Percentiles rank a stretch among this genome's conserved stretches.
Conservation (phyloP, 1,140 invertebrate species). For the Pseudomyrmex sp. region DNA sequence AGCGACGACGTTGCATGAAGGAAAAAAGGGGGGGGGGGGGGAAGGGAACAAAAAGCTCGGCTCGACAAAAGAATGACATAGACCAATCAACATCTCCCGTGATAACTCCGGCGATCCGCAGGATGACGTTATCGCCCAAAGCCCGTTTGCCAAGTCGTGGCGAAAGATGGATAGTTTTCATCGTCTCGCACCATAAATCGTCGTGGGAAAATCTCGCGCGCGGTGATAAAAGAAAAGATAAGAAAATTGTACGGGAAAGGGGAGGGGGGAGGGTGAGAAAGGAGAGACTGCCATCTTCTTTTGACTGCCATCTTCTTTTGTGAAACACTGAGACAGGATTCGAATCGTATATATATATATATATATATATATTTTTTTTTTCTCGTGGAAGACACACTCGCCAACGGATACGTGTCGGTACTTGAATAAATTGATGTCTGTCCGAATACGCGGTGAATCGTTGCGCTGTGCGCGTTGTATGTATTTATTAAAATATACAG, state of each 20-base stretch:
- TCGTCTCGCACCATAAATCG: slow-evolving; percentile 79
- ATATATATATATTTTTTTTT: too few species aligned
- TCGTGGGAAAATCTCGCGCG: slow-evolving; percentile 70
- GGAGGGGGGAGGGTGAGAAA: too few species aligned
- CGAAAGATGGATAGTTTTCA: slow-evolving; percentile 81
- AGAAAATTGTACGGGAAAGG: neutral
- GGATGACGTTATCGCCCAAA: slow-evolving; percentile 74
- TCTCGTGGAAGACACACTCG: too few species aligned
- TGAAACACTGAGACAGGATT: too few species aligned
- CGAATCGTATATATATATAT: too few species aligned
- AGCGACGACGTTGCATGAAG: too few species aligned
- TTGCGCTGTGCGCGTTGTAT: too few species aligned
- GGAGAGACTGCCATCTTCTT: slow-evolving; percentile 26
- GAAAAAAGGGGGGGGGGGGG: too few species aligned
- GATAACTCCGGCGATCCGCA: slow-evolving; percentile 53
- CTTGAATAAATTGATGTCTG: too few species aligned
- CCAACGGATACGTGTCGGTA: too few species aligned
- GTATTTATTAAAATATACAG: too few species aligned
- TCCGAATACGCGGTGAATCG: too few species aligned
- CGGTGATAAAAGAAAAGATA: slow-evolving; percentile 63
- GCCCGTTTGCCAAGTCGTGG: slow-evolving; percentile 67
- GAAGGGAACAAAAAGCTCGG: slow-evolving; percentile 38
- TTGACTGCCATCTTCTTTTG: neutral
- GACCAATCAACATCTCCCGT: slow-evolving; percentile 50
- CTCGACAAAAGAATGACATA: slow-evolving; percentile 63